phyloP scores from a whole-genome alignment of 2,888 invertebrate species.

The Ophonus ardosiacus region DNA sequence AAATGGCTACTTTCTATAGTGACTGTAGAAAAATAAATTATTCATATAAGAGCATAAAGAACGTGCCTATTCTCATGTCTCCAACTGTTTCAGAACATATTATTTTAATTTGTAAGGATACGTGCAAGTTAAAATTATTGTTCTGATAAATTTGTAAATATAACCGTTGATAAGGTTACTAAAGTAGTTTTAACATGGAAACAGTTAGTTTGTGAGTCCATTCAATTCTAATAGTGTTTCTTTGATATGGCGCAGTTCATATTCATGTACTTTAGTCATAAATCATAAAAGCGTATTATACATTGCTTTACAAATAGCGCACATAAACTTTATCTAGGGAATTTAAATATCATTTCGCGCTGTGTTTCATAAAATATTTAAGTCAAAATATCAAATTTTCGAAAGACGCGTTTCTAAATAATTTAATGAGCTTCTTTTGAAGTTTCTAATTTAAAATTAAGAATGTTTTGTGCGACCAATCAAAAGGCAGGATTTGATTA shows the following conservation, averaged over 20 bases:
- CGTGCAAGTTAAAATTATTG: too few relatives aligned
- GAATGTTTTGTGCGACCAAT: slow-evolving; percentile 16
- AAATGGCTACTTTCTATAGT: too few relatives aligned
- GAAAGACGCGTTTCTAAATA: neutral
- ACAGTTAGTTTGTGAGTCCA: neutral
- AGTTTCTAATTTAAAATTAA: neutral
- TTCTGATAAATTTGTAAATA: too few relatives aligned
- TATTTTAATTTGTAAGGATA: too few relatives aligned
- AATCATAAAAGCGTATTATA: neutral
- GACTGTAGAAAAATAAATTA: too few relatives aligned
- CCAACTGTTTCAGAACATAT: too few relatives aligned
- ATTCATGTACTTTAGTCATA: neutral
- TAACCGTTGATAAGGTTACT: too few relatives aligned
- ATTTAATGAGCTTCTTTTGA: neutral
- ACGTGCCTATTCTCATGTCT: too few relatives aligned
- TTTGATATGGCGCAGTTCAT: neutral
- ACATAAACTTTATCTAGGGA: neutral
- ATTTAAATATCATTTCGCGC: neutral
- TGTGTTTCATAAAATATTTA: neutral
- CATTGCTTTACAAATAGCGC: neutral
- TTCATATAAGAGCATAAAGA: too few relatives aligned
- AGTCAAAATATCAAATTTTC: neutral
- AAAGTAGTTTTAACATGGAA: neutral
- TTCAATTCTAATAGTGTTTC: neutral
- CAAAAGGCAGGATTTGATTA: slow-evolving; percentile 2